Evolutionary conservation across 2,113 vertebrate species (phyloP).

Genomic region (Leucoraja erinaceus): DNA sequence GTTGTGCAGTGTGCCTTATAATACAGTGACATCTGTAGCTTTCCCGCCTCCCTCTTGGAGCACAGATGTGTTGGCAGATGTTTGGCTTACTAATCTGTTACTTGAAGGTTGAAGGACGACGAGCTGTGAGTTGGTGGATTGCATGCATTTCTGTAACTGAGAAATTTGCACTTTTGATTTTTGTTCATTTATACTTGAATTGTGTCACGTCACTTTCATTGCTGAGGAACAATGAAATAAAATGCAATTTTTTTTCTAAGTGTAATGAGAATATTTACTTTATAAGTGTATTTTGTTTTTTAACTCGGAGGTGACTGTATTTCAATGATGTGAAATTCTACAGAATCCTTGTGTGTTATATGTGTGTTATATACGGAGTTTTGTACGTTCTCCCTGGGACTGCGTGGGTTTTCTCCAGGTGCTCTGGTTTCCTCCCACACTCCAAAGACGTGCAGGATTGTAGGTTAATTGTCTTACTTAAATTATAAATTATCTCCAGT

Average conservation of each 20-base stretch:
- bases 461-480: too few relatives aligned
- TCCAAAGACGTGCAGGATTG: too few relatives aligned
- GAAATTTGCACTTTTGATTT: constrained; percentile 34
- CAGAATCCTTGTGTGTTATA: neutral
- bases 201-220: constrained; percentile 14
- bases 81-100: constrained; percentile 34
- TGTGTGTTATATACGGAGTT: neutral
- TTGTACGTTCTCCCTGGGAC: too few relatives aligned
- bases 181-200: constrained; percentile 36
- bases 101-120: constrained; percentile 22
- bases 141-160: constrained; percentile 37
- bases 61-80: constrained; percentile 17
- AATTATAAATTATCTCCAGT: too few relatives aligned
- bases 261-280: constrained; percentile 19
- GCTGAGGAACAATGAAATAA: constrained; percentile 35
- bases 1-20: constrained; percentile 36
- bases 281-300: neutral
- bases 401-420: too few relatives aligned
- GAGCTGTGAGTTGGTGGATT: constrained; percentile 30
- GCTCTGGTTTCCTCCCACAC: too few relatives aligned
- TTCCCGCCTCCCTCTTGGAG: constrained; percentile 15
- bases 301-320: neutral
- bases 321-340: neutral
- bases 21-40: neutral
- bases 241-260: constrained; percentile 37